Percentiles rank a stretch among this genome's conserved stretches.
phyloP scores from a whole-genome alignment of 1,140 invertebrate genomes.

The Drosophila orena region DNA sequence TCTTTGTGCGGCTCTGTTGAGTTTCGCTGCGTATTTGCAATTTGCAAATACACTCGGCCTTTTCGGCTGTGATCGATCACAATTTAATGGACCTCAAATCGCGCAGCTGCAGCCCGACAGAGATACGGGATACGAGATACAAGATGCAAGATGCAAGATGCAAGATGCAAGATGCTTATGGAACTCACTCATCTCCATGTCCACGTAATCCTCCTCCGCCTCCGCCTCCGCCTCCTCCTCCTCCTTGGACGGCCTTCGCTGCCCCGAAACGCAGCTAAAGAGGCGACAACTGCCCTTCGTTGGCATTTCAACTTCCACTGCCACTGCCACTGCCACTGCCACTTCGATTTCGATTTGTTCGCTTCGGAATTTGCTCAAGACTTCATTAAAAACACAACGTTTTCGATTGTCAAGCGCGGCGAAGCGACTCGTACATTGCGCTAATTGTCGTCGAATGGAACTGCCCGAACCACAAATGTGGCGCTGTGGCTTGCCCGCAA shows the following conservation, averaged over 20 bases:
- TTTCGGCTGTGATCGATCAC: constrained; percentile 69
- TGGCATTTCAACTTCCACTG: constrained; percentile 23
- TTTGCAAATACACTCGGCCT: constrained; percentile 45
- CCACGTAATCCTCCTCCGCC: constrained; percentile 45
- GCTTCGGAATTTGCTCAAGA: not conserved
- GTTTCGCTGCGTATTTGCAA: constrained; percentile 27
- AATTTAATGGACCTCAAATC: constrained; percentile 67
- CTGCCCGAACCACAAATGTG: constrained; percentile 23
- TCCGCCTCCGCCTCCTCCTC: constrained; percentile 24
- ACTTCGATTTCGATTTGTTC: constrained; percentile 11
- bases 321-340: constrained; percentile 14
- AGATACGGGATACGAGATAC: too few relatives aligned
- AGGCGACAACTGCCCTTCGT: constrained; percentile 50
- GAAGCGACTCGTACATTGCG: constrained; percentile 25
- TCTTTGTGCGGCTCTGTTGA: constrained; percentile 33
- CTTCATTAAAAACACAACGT: constrained; percentile 18
- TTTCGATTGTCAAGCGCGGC: constrained; percentile 47
- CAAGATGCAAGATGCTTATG: too few relatives aligned
- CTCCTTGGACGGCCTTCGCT: constrained; percentile 16
- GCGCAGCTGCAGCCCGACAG: constrained; percentile 26
- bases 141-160: too few relatives aligned
- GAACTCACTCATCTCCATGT: constrained; percentile 79
- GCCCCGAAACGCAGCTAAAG: constrained; percentile 55
- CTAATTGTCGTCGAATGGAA: constrained; percentile 77
- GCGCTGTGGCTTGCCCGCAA: constrained; percentile 8